Base-by-base conservation (phyloP, 2,113 vertebrate genomes). In the Orcinus orca region DNA sequence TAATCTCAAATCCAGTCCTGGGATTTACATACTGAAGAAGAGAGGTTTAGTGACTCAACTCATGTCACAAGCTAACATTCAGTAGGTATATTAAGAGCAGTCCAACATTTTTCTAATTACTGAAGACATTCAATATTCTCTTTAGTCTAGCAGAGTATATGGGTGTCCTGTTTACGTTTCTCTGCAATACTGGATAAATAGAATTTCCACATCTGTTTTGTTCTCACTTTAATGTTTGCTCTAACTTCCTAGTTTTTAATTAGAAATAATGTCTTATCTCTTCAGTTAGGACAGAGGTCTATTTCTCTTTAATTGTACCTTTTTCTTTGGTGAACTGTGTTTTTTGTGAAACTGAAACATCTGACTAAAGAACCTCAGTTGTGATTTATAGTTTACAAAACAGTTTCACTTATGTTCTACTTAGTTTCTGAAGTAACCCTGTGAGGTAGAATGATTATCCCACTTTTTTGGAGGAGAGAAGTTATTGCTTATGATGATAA, bases 141-240 rank as follows among this genome's bases (percentile, higher is more conserved):
- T 62, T 77, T 77, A 67, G 26, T 50, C 71, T 73, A 38, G 13
- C 71, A 87, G 26, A 87, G 1, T 93, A 20, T 29, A 23, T 10
- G 44, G 14, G 26, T 76, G 33, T 82, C 67, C 9, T 83, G 17
- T 74, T 86, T 77, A 53, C 79, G 4, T 77, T 96, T 88, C 21
- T 97, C 80, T 70, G 47, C 60, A 21, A 74, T 76, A 25, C 7
- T 53, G 18, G 71, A 63, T 29, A 93, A 63, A 38, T 47, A 80
- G 29, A 79, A 82, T 84, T 92, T 79, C 33, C 81, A 68, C 31
- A 58, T 97, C 92, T 70, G 21, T 70, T 76, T 88, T 90, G 33
- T 79, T 77, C 33, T 89, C 20, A 77, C 8, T 91, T 92, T 84
- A 87, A 73, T 62, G 23, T 87, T 90, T 92, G 26, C 6, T 86